Evolutionary conservation across 2,797 vertebrate species (phyloP), one percentile per base, ranked within the genome.

Genomic region (Phyllotis vaccarum): DNA sequence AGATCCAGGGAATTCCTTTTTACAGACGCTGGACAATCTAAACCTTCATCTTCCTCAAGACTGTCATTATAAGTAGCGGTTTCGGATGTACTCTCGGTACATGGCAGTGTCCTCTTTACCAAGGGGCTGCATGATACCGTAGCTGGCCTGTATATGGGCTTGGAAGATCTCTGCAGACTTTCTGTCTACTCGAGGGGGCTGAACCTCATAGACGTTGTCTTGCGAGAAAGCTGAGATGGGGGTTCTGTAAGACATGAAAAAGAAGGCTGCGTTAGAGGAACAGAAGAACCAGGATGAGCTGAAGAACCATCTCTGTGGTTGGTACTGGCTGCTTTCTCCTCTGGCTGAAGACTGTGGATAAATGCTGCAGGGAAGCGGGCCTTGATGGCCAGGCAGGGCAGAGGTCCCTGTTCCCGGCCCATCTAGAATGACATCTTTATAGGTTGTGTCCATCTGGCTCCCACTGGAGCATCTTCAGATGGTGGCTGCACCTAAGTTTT

Each of bases 191-290:
- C 97, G 98, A 0, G 99, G 99, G 43, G 99, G 99, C 17, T 98
- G 99, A 6, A 99, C 98, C 95, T 98, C 98, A 0, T 99, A 99
- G 98, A 99, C 98, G 97, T 99, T 99, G 98, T 99, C 99, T 91
- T 98, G 98, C 0, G 99, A 97, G 98, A 99, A 99, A 94, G 98
- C 97, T 0, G 99, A 99, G 90, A 99, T 99, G 0, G 99, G 99
- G 91, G 98, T 98, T 96, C 99, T 99, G 96, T 56, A 96, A 96
- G n/a, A 97, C 75, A 93, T 7, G 49, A 74, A 31, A 94, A 94
- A 76, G 3, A 86, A 40, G 90, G 49, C 79, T 82, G 43, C 3
- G 34, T 97, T 4, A 95, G 9, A 14, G 75, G 83, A 96, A 92
- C 1, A 9, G 62, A 31, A 85, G 19, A 43, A 8, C 10, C 14